Conservation (phyloP, 2,888 invertebrate genomes). For the Pollenia angustigena region DNA sequence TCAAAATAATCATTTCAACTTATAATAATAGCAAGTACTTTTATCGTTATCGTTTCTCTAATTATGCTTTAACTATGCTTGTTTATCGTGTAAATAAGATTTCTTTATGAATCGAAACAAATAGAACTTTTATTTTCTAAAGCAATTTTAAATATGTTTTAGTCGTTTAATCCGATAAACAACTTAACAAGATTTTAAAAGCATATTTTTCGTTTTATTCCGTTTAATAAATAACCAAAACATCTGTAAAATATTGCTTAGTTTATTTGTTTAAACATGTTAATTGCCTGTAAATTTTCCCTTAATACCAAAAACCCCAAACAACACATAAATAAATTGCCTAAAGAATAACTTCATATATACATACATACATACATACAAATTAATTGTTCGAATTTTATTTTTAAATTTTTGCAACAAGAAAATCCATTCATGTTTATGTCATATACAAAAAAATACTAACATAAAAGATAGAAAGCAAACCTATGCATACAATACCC, state of each 20-base stretch:
- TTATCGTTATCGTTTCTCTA: too few species aligned
- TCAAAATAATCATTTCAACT: too few species aligned
- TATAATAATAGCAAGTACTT: too few species aligned
- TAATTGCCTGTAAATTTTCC: constrained; percentile 25
- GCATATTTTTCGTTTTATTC: not conserved
- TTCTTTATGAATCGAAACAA: too few species aligned
- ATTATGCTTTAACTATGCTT: too few species aligned
- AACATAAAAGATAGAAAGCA: not conserved
- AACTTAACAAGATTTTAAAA: not conserved
- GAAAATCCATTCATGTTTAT: constrained; percentile 12
- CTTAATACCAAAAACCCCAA: not conserved
- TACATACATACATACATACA: too few species aligned
- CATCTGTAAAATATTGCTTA: constrained; percentile 16
- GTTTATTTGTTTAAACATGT: constrained; percentile 24
- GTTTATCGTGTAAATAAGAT: too few species aligned
- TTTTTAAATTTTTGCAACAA: constrained; percentile 1
- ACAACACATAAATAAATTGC: constrained; percentile 3
- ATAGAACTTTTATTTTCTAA: too few species aligned
- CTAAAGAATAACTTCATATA: constrained; percentile 6
- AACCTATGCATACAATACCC: too few species aligned
- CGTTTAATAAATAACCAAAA: constrained; percentile 11
- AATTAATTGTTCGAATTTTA: constrained; percentile 4
- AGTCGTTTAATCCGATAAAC: not conserved
- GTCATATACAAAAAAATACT: not conserved
- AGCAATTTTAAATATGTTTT: too few species aligned